Conservation (phyloP, 2,797 vertebrate species). For the Sus cebifrons region DNA sequence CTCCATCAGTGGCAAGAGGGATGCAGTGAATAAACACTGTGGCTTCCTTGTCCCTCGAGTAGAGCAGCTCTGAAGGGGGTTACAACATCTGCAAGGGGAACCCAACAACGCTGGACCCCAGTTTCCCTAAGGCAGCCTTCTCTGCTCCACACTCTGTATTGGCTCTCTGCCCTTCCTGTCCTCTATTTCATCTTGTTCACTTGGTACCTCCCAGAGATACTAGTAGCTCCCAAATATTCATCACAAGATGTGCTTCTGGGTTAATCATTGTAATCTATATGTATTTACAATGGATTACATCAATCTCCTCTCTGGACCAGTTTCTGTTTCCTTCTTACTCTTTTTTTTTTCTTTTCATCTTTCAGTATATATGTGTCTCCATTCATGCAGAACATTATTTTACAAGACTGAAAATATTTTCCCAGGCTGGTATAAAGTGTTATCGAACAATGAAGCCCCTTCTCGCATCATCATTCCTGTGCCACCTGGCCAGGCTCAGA, state of each 20-base stretch:
- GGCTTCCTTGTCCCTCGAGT: fast-evolving
- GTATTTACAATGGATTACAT: neutral
- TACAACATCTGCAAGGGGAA: neutral
- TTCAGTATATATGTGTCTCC: neutral
- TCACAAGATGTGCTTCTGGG: neutral
- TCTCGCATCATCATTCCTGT: neutral
- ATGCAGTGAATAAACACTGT: neutral
- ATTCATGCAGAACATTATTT: slow-evolving; percentile 65
- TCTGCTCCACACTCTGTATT: no score
- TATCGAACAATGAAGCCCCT: slow-evolving; percentile 33
- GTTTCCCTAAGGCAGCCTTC: neutral
- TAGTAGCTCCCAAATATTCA: neutral
- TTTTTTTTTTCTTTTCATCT: neutral
- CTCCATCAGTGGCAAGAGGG: no score
- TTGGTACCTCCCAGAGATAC: neutral
- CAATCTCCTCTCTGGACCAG: neutral
- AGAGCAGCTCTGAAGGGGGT: neutral
- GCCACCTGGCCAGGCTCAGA: slow-evolving; percentile 61
- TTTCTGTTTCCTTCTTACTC: neutral
- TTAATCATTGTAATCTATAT: neutral
- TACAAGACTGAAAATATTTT: slow-evolving; percentile 72
- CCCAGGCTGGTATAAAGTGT: slow-evolving; percentile 64
- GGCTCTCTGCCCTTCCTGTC: neutral
- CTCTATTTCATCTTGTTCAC: neutral
- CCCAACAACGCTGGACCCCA: neutral